Conservation (phyloP, 2,888 invertebrate genomes). For the Drosophila koepferae region DNA sequence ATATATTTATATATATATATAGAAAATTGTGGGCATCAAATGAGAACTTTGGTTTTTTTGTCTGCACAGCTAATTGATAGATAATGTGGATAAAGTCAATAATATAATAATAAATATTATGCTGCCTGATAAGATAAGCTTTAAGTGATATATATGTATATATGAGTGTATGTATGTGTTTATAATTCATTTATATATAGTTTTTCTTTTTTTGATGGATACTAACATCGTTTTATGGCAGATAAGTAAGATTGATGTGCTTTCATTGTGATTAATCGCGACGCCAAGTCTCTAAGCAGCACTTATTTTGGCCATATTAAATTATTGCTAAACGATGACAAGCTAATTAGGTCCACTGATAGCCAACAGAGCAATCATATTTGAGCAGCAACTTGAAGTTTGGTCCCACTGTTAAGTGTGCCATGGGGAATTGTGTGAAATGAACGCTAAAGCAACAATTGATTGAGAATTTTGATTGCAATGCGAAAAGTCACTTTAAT, state of each 20-base stretch:
- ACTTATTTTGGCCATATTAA: slow-evolving; percentile 31
- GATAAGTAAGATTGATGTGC: slow-evolving; percentile 40
- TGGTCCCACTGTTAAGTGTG: not conserved
- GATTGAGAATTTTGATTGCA: not conserved
- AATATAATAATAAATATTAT: slow-evolving; percentile 8
- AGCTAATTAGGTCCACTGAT: slow-evolving; percentile 10
- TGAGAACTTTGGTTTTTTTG: not conserved
- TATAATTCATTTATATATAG: not conserved
- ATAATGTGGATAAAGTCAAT: slow-evolving; percentile 13
- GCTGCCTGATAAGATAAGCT: slow-evolving; percentile 29
- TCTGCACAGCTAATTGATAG: slow-evolving; percentile 10
- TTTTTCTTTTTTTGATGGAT: not conserved
- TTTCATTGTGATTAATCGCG: slow-evolving; percentile 26
- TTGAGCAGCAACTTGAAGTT: not conserved
- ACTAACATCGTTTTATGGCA: slow-evolving; percentile 18
- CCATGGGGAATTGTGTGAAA: not conserved
- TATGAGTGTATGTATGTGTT: not conserved
- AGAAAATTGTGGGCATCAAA: not conserved
- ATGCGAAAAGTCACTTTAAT: not conserved
- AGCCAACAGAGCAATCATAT: not conserved
- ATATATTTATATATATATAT: too few species aligned
- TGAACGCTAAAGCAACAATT: not conserved
- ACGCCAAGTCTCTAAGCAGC: slow-evolving; percentile 23
- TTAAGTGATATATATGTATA: not conserved
- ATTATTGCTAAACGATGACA: slow-evolving; percentile 27